A percentile compares a stretch with the other conserved stretches of the same genome.
Conservation (phyloP, 2,113 vertebrate species). For the Lophura nycthemera region DNA sequence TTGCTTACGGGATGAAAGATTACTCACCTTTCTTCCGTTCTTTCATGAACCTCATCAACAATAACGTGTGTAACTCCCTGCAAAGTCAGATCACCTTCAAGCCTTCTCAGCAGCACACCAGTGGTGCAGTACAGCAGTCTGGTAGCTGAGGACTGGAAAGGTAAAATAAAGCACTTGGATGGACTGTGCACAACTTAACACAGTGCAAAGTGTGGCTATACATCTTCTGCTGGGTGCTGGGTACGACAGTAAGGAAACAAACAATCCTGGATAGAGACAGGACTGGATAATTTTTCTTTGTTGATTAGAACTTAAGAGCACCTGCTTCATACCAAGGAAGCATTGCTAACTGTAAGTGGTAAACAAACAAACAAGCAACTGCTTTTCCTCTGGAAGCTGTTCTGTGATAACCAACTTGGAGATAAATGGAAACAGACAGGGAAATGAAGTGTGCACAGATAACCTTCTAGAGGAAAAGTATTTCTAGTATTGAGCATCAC, state of each 20-base stretch:
- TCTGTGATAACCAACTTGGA: background rate
- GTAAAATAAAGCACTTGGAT: constrained; percentile 13
- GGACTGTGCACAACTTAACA: background rate
- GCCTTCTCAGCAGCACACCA: constrained; percentile 90
- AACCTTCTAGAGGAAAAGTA: background rate
- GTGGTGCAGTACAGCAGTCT: constrained; percentile 96
- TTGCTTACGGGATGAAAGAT: background rate
- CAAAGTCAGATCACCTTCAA: constrained; percentile 89
- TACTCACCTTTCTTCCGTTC: constrained; percentile 94
- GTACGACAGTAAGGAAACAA: background rate
- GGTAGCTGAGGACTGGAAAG: constrained; percentile 86
- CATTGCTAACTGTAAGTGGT: background rate
- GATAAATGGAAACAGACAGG: background rate
- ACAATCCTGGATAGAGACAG: background rate
- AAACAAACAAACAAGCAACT: background rate
- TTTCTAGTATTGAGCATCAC: background rate
- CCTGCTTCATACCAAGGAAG: background rate
- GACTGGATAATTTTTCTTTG: background rate
- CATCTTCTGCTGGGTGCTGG: background rate
- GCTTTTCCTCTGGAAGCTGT: background rate
- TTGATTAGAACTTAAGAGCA: background rate
- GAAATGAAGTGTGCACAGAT: background rate
- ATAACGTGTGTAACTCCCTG: constrained; percentile 90
- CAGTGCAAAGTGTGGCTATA: background rate
- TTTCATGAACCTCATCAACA: constrained; percentile 96